These are phyloP conservation scores for Mastomys coucha DNA, from an alignment of 2,113 vertebrate genomes.

Conservation along the genomic window DNA sequence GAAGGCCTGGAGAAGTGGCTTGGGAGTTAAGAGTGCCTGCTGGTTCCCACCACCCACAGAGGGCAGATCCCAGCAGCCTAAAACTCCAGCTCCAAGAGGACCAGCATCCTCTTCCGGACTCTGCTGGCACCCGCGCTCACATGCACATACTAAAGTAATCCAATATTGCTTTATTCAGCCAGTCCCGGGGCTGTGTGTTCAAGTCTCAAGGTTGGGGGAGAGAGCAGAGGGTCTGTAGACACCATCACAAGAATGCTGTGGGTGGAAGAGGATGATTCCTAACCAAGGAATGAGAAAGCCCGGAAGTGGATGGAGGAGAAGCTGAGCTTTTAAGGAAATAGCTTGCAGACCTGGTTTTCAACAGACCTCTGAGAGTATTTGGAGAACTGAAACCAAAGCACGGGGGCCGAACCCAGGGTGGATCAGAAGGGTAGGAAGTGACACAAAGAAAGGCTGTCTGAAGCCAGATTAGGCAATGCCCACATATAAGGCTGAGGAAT, in stretches of 20 bases:
- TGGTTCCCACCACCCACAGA: not conserved
- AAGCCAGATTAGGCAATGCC: not conserved
- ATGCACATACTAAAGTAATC: not conserved
- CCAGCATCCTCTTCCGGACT: fast-evolving
- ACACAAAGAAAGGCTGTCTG: not conserved
- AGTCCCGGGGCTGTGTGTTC: fast-evolving
- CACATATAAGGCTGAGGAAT: not conserved
- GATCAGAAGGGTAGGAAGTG: not conserved
- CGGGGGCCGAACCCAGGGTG: not conserved
- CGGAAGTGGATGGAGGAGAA: not conserved
- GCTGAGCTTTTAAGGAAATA: conserved; percentile 15
- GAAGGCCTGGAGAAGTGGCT: not conserved
- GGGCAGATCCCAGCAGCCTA: not conserved
- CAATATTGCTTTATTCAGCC: not conserved
- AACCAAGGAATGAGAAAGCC: not conserved
- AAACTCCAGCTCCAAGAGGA: not conserved
- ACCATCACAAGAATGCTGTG: not conserved
- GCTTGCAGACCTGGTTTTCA: conserved; percentile 3
- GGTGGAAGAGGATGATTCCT: not conserved
- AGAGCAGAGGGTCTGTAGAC: not conserved
- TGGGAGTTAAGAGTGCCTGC: not conserved
- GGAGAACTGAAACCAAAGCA: conserved; percentile 42
- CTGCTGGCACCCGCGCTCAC: not conserved
- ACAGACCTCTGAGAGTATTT: not conserved
- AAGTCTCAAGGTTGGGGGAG: not conserved